Conservation (phyloP, 2,797 vertebrate species). For the Aeoliscus strigatus region DNA sequence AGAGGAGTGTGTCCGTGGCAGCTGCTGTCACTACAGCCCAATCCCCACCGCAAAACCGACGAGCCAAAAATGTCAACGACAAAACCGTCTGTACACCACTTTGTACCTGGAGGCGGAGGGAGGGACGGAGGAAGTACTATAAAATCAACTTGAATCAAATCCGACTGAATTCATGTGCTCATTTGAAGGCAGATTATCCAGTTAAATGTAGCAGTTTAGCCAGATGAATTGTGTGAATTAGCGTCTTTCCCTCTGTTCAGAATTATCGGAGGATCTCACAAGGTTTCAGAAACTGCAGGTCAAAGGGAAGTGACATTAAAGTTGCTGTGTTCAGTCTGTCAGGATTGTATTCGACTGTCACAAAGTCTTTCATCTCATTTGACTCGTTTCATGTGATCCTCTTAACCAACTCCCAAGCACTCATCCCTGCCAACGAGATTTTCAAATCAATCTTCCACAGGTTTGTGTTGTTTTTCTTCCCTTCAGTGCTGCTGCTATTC, state of each 20-base stretch:
- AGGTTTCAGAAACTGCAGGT: background rate
- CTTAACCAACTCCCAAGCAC: slow-evolving; percentile 25
- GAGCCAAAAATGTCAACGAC: background rate
- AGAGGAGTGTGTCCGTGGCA: slow-evolving; percentile 27
- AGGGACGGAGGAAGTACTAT: slow-evolving; percentile 29
- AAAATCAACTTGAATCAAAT: slow-evolving; percentile 10
- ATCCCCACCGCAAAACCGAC: slow-evolving; percentile 19
- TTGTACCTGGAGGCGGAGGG: slow-evolving; percentile 26
- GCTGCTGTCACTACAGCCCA: slow-evolving; percentile 34
- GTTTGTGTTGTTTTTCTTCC: slow-evolving; percentile 22
- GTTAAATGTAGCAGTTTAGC: no score
- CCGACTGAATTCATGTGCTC: slow-evolving; percentile 1
- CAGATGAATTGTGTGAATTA: no score
- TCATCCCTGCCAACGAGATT: slow-evolving; percentile 28
- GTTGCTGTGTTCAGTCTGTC: no score
- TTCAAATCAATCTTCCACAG: slow-evolving; percentile 36
- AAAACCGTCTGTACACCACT: slow-evolving; percentile 23
- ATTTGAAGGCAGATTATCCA: background rate
- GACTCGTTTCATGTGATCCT: slow-evolving; percentile 39
- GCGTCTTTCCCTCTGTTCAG: background rate
- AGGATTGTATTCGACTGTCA: slow-evolving; percentile 11
- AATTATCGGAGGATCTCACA: background rate
- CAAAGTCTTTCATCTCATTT: slow-evolving; percentile 33
- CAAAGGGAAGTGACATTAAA: background rate
- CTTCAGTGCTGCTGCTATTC: slow-evolving; percentile 18